These are phyloP conservation scores for Chymomyza fuscimana DNA, from an alignment of 2,888 invertebrate species.

Conservation along the genomic window DNA sequence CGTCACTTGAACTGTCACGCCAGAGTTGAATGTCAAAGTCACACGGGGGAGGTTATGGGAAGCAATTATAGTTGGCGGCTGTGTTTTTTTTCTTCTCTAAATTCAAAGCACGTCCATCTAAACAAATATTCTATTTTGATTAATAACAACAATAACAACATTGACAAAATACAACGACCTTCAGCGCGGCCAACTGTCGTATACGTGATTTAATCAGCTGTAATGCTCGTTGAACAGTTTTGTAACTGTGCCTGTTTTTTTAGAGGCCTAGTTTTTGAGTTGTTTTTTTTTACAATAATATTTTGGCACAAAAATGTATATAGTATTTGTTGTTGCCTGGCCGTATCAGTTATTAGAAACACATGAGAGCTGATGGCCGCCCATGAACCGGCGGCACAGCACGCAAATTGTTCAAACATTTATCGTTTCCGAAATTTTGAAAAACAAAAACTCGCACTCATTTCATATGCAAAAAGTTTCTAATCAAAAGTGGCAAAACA, in stretches of 20 bases:
- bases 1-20: conserved; percentile 60
- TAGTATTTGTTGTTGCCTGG: neutral
- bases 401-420: conserved; percentile 9
- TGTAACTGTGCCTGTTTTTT: neutral
- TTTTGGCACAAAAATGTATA: neutral
- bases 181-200: neutral
- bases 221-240: neutral
- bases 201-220: neutral
- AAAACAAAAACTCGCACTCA: conserved; percentile 29
- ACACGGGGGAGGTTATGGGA: neutral
- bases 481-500: conserved; percentile 62
- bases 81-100: neutral
- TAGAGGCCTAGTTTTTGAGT: neutral
- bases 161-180: neutral
- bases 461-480: conserved; percentile 49
- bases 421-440: conserved; percentile 23
- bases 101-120: conserved; percentile 6
- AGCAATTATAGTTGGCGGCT: neutral
- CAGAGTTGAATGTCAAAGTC: conserved; percentile 68
- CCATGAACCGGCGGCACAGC: neutral
- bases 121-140: neutral
- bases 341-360: neutral
- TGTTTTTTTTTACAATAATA: neutral
- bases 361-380: neutral
- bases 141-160: neutral